Percentiles rank a stretch among this genome's conserved stretches.
phyloP scores from a whole-genome alignment of 2,888 invertebrate genomes.

The Trachelus iudaicus region DNA sequence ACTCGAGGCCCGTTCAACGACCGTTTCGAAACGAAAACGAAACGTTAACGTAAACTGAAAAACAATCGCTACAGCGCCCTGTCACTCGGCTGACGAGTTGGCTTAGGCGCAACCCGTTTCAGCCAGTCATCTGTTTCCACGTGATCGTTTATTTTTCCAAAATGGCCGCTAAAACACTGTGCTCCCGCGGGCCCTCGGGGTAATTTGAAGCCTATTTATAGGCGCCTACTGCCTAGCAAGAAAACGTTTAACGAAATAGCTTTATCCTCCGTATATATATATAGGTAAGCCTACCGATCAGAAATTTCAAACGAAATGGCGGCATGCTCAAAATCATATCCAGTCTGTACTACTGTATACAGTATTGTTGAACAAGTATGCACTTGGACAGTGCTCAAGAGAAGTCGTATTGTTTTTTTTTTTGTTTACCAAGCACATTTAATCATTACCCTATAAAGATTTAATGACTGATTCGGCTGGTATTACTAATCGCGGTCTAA shows the following conservation, averaged over 20 bases:
- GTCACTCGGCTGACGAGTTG: conserved; percentile 59
- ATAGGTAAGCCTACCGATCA: neutral
- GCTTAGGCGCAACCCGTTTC: conserved; percentile 42
- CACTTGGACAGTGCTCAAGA: neutral
- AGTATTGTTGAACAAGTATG: neutral
- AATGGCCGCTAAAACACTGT: conserved; percentile 60
- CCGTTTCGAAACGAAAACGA: conserved; percentile 56
- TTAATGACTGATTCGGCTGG: neutral
- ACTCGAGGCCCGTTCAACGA: conserved; percentile 53
- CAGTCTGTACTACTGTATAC: neutral
- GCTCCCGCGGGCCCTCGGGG: conserved; percentile 46
- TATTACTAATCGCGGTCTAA: neutral
- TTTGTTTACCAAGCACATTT: neutral
- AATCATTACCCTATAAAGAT: neutral
- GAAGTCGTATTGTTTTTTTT: neutral
- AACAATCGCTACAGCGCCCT: conserved; percentile 60
- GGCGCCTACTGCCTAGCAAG: conserved; percentile 37
- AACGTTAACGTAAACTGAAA: conserved; percentile 62
- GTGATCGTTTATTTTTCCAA: conserved; percentile 62
- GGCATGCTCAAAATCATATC: neutral
- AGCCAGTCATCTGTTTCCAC: conserved; percentile 60
- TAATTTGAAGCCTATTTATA: conserved; percentile 60
- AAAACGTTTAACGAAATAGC: conserved; percentile 39
- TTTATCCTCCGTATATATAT: neutral
- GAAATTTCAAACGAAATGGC: neutral